phyloP scores from a whole-genome alignment of 2,888 invertebrate species.

The Leucoma salicis region DNA sequence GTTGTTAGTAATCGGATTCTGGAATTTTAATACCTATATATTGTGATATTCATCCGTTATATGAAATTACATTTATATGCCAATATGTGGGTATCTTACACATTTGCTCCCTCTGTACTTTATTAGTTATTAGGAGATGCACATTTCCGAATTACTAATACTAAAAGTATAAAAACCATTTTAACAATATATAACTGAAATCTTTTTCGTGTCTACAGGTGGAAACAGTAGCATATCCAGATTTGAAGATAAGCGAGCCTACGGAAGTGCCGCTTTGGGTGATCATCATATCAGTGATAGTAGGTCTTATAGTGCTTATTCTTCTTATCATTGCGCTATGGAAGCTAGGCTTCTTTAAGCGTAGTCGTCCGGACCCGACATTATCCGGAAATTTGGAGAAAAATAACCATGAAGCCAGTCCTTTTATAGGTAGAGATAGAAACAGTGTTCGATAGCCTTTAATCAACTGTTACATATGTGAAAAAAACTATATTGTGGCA shows the following conservation, averaged over 20 bases:
- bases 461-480: constrained; percentile 33
- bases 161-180: too few species aligned
- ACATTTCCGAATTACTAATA: too few species aligned
- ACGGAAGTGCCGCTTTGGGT: constrained; percentile 93
- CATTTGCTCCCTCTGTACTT: too few species aligned
- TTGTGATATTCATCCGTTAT: too few species aligned
- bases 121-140: too few species aligned
- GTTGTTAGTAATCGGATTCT: too few species aligned
- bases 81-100: too few species aligned
- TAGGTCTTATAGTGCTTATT: constrained; percentile 91
- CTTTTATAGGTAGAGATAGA: constrained; percentile 77
- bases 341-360: constrained; percentile 95
- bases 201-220: too few species aligned
- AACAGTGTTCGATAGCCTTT: constrained; percentile 73
- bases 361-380: constrained; percentile 92
- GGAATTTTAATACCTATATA: too few species aligned
- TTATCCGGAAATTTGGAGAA: constrained; percentile 90
- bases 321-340: constrained; percentile 90
- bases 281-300: constrained; percentile 90
- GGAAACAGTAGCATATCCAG: constrained; percentile 92
- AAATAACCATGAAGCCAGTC: constrained; percentile 86
- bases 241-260: constrained; percentile 87
- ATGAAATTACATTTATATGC: too few species aligned
- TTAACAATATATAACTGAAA: too few species aligned
- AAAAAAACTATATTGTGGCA: constrained; percentile 27